Percentiles rank a stretch among this genome's conserved stretches.
Evolutionary conservation across 2,888 invertebrate species (phyloP).

Genomic region (Cerastoderma edule): DNA sequence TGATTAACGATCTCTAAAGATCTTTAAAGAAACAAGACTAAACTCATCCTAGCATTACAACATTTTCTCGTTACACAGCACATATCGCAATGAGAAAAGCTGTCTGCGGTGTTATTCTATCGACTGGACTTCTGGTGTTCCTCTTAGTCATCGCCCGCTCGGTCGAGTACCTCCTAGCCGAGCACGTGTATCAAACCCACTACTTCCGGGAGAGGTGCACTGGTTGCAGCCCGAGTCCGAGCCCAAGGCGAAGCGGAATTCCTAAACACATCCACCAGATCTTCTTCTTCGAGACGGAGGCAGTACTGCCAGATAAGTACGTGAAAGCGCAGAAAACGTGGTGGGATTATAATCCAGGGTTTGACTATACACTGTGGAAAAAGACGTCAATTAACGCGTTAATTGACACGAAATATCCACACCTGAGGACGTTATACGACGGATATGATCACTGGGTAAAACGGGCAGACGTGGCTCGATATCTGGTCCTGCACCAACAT

Average conservation of each 20-base stretch:
- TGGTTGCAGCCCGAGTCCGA: background rate
- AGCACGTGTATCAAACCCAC: slow-evolving; percentile 16
- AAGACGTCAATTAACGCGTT: slow-evolving; percentile 32
- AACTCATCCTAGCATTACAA: too few species aligned
- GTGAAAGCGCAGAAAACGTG: slow-evolving; percentile 24
- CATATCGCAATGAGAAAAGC: slow-evolving; percentile 1
- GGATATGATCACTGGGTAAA: slow-evolving; percentile 43
- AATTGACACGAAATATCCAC: slow-evolving; percentile 22
- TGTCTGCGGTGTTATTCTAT: slow-evolving; percentile 1
- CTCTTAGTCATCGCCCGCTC: slow-evolving; percentile 5
- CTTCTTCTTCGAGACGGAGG: slow-evolving; percentile 40
- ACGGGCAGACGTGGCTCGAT: slow-evolving; percentile 39
- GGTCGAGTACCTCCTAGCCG: slow-evolving; percentile 9
- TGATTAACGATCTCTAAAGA: too few species aligned
- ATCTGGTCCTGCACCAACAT: slow-evolving; percentile 36
- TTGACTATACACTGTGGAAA: slow-evolving; percentile 35
- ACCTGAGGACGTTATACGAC: slow-evolving; percentile 18
- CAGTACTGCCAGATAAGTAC: slow-evolving; percentile 23
- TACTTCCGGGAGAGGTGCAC: background rate
- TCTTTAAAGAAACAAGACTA: too few species aligned
- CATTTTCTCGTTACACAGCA: too few species aligned
- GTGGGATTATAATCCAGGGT: slow-evolving; percentile 25
- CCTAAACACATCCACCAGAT: slow-evolving; percentile 42
- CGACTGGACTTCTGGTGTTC: background rate
- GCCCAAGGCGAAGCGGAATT: background rate